phyloP scores from a whole-genome alignment of 2,888 invertebrate genomes.

The Rhaphigaster nebulosa region DNA sequence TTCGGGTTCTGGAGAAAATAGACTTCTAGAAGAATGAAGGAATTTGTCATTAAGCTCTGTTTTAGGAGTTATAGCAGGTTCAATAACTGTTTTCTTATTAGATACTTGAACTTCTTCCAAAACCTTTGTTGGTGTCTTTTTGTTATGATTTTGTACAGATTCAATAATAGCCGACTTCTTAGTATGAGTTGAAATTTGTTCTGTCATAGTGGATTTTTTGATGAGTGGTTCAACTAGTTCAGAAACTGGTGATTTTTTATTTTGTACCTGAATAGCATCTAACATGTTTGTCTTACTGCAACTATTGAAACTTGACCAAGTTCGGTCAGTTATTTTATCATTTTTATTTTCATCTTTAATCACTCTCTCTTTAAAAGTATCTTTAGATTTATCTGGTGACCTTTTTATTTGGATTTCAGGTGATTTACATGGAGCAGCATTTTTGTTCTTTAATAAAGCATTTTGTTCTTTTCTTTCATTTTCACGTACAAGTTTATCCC shows the following conservation, averaged over 20 bases:
- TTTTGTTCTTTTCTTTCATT: conserved; percentile 62
- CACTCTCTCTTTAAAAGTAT: conserved; percentile 54
- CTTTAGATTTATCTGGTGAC: conserved; percentile 60
- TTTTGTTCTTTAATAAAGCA: conserved; percentile 47
- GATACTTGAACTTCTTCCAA: conserved; percentile 15
- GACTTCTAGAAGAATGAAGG: conserved; percentile 57
- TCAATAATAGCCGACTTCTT: background rate
- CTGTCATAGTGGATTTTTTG: background rate
- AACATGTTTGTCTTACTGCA: background rate
- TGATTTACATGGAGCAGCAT: conserved; percentile 41
- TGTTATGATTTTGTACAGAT: background rate
- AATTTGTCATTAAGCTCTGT: conserved; percentile 55
- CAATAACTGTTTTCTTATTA: background rate
- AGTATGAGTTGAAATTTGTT: background rate
- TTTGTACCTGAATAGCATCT: background rate
- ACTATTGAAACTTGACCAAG: conserved; percentile 53
- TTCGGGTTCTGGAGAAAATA: conserved; percentile 63
- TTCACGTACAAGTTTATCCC: conserved; percentile 68
- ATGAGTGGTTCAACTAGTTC: background rate
- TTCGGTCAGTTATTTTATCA: conserved; percentile 45
- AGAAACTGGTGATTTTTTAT: background rate
- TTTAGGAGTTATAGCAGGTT: background rate
- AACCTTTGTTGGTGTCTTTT: background rate
- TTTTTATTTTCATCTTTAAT: conserved; percentile 59
- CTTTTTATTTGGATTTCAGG: conserved; percentile 57